Conservation (phyloP, 2,797 vertebrate genomes). For the Anomalospiza imberbis region DNA sequence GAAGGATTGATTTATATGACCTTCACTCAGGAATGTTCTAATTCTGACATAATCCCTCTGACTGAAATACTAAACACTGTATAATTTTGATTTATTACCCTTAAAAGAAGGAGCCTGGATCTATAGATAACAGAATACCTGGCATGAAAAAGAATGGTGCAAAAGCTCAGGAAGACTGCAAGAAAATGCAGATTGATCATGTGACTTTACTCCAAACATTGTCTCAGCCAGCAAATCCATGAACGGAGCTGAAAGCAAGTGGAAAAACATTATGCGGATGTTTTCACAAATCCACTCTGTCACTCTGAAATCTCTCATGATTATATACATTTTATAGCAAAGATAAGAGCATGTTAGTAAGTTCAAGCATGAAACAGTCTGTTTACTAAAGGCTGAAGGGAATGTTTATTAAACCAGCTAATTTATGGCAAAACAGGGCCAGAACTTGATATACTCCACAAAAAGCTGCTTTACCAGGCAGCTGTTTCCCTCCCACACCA, state of each 20-base stretch:
- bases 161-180: constrained; percentile 44
- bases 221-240: constrained; percentile 49
- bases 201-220: constrained; percentile 56
- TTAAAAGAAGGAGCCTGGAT: constrained; percentile 5
- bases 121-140: constrained; percentile 31
- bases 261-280: constrained; percentile 35
- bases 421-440: not conserved
- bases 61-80: constrained; percentile 45
- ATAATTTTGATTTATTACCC: constrained; percentile 50
- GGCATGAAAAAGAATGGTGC: not conserved
- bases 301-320: not conserved
- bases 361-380: not conserved
- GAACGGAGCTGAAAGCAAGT: not conserved
- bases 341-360: constrained; percentile 2
- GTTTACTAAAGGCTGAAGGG: constrained; percentile 9
- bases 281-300: constrained; percentile 13
- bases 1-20: constrained; percentile 59
- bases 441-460: not conserved
- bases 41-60: constrained; percentile 62
- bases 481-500: not conserved
- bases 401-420: constrained; percentile 11
- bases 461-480: constrained; percentile 14
- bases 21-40: constrained; percentile 47
- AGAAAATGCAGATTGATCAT: constrained; percentile 63
- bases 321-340: constrained; percentile 6